Conservation (phyloP, 2,888 invertebrate species). For the Ophonus ardosiacus region DNA sequence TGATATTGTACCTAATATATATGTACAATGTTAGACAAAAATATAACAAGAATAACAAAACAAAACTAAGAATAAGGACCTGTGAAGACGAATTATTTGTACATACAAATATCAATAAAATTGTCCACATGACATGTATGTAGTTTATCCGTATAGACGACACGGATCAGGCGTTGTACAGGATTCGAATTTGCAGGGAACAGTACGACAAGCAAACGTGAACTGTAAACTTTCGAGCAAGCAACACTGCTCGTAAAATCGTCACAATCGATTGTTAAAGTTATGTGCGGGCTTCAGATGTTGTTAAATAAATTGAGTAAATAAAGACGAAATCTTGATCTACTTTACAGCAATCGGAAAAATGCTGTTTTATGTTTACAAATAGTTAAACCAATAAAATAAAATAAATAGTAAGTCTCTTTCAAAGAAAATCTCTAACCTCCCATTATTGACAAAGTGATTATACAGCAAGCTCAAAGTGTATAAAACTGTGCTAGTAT, state of each 20-base stretch:
- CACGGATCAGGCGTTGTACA: background rate
- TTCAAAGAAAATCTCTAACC: background rate
- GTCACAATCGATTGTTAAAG: constrained; percentile 60
- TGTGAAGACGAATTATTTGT: too few species aligned
- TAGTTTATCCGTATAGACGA: background rate
- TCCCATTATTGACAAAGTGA: constrained; percentile 22
- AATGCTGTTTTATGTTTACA: constrained; percentile 26
- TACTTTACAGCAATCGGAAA: constrained; percentile 14
- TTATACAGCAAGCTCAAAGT: constrained; percentile 24
- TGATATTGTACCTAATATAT: too few species aligned
- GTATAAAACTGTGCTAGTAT: constrained; percentile 4
- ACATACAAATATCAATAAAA: background rate
- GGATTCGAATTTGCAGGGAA: constrained; percentile 26
- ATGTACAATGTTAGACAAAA: too few species aligned
- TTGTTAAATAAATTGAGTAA: constrained; percentile 63
- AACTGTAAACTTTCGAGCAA: constrained; percentile 50
- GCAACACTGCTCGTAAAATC: constrained; percentile 45
- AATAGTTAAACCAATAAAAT: constrained; percentile 18
- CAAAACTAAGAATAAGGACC: too few species aligned
- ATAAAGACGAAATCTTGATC: constrained; percentile 53
- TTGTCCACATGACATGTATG: background rate
- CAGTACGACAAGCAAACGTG: constrained; percentile 24
- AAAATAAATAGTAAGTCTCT: background rate
- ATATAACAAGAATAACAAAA: too few species aligned
- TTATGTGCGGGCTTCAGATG: constrained; percentile 53